Evolutionary conservation across 2,113 vertebrate species (phyloP), one percentile per base, ranked within the genome.

Genomic region (Triplophysa tibetana): DNA sequence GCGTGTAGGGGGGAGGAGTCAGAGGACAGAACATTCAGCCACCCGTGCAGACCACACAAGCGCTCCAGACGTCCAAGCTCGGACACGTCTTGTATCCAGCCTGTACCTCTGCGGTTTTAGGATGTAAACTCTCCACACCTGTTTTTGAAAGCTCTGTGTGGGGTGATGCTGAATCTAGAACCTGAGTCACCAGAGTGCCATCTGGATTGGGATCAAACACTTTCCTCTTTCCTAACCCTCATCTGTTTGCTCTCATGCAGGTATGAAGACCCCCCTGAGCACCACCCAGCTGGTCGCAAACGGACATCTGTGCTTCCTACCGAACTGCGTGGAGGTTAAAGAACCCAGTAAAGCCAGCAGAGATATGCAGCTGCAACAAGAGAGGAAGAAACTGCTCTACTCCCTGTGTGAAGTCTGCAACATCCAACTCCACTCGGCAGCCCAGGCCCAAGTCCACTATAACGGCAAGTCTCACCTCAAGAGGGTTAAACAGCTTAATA

Each of bases 391-490:
- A 83, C 91, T 94, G 65, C 74, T 95, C 1, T 97, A 94, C 88
- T 97, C 96, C 0, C 93, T 99, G 80, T 99, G 97, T 7, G 95
- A 97, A 62, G 96, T 95, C 80, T 98, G 97, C 87, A 98, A 98
- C 90, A 95, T 98, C 87, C 97, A 98, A 90, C 90, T 98, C 78
- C 95, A 96, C 87, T 98, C 97, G 0, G 91, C 94, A 48, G 94
- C 95, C 7, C 97, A 99, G 89, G 95, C 95, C 67, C 95, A 97
- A 87, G 92, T 96, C 78, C 97, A 99, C 89, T 97, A 96, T 89
- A 97, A 97, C 0, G 96, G 97, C 72, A 95, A 95, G 80, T 98
- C 97, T 81, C 97, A 99, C 90, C 94, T 97, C 80, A 96, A 94
- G 82, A 92, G 96, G 58, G 89, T 98, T 77, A 96, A 95, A 85